Evolutionary conservation across 1,140 invertebrate species (phyloP), one percentile per base, ranked within the genome.

Genomic region (Anastrepha ludens): DNA sequence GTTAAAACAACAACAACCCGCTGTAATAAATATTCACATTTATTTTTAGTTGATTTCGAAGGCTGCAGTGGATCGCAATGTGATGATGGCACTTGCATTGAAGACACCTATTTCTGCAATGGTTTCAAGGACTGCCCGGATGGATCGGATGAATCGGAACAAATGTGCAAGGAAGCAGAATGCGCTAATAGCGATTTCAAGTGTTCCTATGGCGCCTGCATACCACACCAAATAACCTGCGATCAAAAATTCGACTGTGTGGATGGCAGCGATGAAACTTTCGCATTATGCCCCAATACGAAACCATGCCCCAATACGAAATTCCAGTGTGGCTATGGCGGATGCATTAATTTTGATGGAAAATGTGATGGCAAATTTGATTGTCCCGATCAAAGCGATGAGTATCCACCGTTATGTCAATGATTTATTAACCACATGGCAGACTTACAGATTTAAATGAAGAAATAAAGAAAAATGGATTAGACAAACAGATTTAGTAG

Each of bases 251-350:
- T 74, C 41, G 15, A 74, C 39, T 74, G 67, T 15, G 6, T 17
- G 39, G 67, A 74, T 74, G 67, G 67, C 67, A 74, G 41, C 17
- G 67, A 74, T 74, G 67, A 74, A 74, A 17, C 13, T 29, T 74
- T n/a, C 39, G 0, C 6, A 17, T 1, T 6, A 11, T 74, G 67
- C 44, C 1, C 13, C 11, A 0, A n/a, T 67, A 29, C 9, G 11
- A 47, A 15, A 13, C 41, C 13, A 11, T 74, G 67, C 15, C 2
- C 11, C 44, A 15, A 15, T 15, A 11, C 44, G 3, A 44, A 74
- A 47, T 74, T 74, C 7, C 67, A 74, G 15, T 74, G 67, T n/a
- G 67, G 67, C 39, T 13, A 47, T 74, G 67, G 67, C 2, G 67
- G 67, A 47, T 74, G 67, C 13, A 15, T 74, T 44, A 41, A 74